Conservation (phyloP, 2,797 vertebrate species). For the Bufotes viridis region DNA sequence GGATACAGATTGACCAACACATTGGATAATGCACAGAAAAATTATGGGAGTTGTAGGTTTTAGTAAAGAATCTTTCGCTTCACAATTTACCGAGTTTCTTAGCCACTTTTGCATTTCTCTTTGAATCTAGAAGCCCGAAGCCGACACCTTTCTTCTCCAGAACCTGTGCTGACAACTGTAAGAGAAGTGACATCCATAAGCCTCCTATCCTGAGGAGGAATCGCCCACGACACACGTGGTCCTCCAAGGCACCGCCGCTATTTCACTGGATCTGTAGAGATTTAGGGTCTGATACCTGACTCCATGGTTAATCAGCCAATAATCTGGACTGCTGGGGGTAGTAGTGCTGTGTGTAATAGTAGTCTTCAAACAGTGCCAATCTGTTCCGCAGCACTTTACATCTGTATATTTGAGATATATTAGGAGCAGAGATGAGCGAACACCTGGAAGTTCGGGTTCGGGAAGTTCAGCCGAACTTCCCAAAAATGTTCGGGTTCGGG, state of each 20-base stretch:
- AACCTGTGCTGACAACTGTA: conserved; percentile 92
- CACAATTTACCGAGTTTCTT: conserved; percentile 86
- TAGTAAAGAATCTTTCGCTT: neutral
- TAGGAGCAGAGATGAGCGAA: too few species aligned
- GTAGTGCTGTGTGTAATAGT: too few species aligned
- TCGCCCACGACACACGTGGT: too few species aligned
- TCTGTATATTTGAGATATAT: too few species aligned
- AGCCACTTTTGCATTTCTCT: conserved; percentile 91
- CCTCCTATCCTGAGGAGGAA: neutral
- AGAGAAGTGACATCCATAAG: neutral
- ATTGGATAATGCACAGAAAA: neutral
- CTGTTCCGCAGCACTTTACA: too few species aligned
- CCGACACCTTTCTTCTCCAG: conserved; percentile 90
- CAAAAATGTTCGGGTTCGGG: too few species aligned
- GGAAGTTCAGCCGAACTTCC: too few species aligned
- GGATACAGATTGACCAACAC: neutral
- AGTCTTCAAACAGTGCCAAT: too few species aligned
- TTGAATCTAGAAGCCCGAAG: conserved; percentile 91
- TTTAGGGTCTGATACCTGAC: neutral
- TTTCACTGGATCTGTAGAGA: neutral
- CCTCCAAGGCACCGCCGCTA: too few species aligned
- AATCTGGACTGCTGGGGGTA: too few species aligned
- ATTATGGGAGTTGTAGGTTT: neutral
- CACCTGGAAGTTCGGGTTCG: too few species aligned
- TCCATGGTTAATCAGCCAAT: neutral